Conservation (phyloP, 2,797 vertebrate genomes). For the Paedocypris micromegethes region DNA sequence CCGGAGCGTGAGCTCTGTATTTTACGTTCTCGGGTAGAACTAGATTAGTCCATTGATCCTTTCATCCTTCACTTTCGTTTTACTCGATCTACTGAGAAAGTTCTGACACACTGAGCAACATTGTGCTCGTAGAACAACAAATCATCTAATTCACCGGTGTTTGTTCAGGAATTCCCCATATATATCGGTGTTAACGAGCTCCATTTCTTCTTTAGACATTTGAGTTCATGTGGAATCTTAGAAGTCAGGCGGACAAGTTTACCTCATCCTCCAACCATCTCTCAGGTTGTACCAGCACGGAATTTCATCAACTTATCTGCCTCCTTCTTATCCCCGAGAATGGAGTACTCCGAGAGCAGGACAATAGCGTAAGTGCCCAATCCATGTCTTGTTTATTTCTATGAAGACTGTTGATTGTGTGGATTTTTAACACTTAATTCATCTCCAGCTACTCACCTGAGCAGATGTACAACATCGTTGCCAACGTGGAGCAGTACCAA, state of each 20-base stretch:
- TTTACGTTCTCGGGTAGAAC: too few species aligned
- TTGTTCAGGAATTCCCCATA: not conserved
- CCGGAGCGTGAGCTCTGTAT: too few species aligned
- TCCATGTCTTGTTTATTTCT: too few species aligned
- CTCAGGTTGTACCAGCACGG: slow-evolving; percentile 42
- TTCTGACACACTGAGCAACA: too few species aligned
- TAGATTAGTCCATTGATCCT: too few species aligned
- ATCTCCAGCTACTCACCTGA: slow-evolving; percentile 64
- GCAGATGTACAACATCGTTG: slow-evolving; percentile 72
- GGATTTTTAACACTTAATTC: slow-evolving; percentile 1
- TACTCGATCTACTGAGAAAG: too few species aligned
- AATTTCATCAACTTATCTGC: slow-evolving; percentile 66
- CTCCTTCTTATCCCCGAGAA: slow-evolving; percentile 57
- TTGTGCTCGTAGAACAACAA: too few species aligned
- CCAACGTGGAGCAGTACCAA: slow-evolving; percentile 69
- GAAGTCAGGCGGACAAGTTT: slow-evolving; percentile 39
- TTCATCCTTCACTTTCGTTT: too few species aligned
- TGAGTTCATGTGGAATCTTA: slow-evolving; percentile 55
- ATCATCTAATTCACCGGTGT: too few species aligned
- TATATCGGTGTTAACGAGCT: not conserved
- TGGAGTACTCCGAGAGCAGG: slow-evolving; percentile 66
- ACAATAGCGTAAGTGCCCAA: slow-evolving; percentile 55
- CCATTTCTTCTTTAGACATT: slow-evolving; percentile 44
- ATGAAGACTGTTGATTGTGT: too few species aligned
- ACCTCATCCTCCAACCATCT: slow-evolving; percentile 20